Evolutionary conservation across 2,888 invertebrate species (phyloP).

Genomic region (Andrena flavipes): DNA sequence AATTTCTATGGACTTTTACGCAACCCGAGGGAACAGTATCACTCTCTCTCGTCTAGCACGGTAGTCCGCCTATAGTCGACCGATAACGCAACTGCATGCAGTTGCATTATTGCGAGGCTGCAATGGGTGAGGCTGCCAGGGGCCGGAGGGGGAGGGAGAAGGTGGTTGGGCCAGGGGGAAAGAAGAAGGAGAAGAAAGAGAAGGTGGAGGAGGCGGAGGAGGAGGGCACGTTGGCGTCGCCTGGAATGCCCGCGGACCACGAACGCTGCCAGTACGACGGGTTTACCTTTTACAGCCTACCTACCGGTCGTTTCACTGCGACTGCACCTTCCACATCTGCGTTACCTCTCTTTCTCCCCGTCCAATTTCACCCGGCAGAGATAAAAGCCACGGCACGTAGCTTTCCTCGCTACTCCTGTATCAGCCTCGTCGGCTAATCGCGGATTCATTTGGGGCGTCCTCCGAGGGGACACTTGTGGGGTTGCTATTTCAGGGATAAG

Average conservation of each 20-base stretch:
- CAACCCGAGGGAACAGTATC: conserved; percentile 17
- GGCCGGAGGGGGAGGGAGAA: conserved; percentile 39
- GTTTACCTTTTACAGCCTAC: conserved; percentile 79
- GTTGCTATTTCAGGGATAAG: not conserved
- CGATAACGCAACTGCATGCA: conserved; percentile 72
- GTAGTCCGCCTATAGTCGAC: conserved; percentile 54
- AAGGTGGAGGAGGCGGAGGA: conserved; percentile 52
- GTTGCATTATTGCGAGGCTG: conserved; percentile 74
- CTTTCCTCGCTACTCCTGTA: not conserved
- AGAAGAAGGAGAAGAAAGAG: conserved; percentile 58
- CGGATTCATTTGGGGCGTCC: not conserved
- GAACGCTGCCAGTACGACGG: conserved; percentile 75
- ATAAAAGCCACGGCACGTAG: conserved; percentile 12
- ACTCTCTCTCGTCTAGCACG: conserved; percentile 34
- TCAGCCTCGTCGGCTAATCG: not conserved
- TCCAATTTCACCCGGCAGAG: conserved; percentile 41
- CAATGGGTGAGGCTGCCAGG: conserved; percentile 61
- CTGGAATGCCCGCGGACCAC: conserved; percentile 75
- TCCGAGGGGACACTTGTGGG: not conserved
- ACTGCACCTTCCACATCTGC: conserved; percentile 70
- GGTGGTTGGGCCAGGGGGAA: conserved; percentile 45
- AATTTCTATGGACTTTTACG: conserved; percentile 37
- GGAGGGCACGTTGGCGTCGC: conserved; percentile 73
- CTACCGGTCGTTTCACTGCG: conserved; percentile 79
- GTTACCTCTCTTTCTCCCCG: conserved; percentile 47